A percentile compares a stretch with the other conserved stretches of the same genome.
phyloP scores from a whole-genome alignment of 2,888 invertebrate species.

The Boloria selene region DNA sequence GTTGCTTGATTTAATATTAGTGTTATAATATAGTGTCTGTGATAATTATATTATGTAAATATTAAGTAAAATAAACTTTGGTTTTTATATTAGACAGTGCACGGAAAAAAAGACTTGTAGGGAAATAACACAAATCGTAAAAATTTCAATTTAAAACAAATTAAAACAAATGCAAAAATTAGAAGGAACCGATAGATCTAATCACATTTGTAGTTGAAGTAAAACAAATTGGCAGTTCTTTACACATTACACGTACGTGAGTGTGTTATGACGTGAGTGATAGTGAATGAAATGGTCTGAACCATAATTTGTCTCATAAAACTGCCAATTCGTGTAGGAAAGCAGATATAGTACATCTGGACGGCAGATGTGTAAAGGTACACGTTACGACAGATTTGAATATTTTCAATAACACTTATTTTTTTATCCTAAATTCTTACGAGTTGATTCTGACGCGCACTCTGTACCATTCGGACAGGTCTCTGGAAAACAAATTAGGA shows the following conservation, averaged over 20 bases:
- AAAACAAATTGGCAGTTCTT: conserved; percentile 73
- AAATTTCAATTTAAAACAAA: conserved; percentile 23
- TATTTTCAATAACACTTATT: conserved; percentile 76
- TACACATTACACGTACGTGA: conserved; percentile 37
- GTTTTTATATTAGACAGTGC: conserved; percentile 25
- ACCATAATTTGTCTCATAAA: conserved; percentile 47
- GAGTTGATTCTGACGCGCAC: conserved; percentile 92
- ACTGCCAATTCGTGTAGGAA: conserved; percentile 76
- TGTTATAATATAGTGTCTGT: conserved; percentile 3
- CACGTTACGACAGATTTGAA: conserved; percentile 78
- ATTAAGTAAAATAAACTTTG: background rate
- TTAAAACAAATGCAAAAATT: conserved; percentile 42
- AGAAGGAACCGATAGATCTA: conserved; percentile 65
- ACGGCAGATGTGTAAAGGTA: conserved; percentile 79
- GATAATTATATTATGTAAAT: conserved; percentile 1
- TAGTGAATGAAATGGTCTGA: conserved; percentile 29
- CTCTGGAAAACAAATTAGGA: conserved; percentile 82
- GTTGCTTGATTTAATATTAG: conserved; percentile 3
- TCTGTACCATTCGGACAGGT: conserved; percentile 91
- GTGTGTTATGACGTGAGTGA: conserved; percentile 34
- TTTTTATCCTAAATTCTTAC: conserved; percentile 85
- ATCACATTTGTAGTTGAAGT: conserved; percentile 54
- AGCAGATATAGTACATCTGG: conserved; percentile 77
- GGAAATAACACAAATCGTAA: conserved; percentile 21
- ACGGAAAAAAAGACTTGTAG: conserved; percentile 5